A percentile compares a stretch with the other conserved stretches of the same genome.
These are phyloP conservation scores for Spodoptera picta DNA, from an alignment of 2,888 invertebrate species.

Conservation along the genomic window DNA sequence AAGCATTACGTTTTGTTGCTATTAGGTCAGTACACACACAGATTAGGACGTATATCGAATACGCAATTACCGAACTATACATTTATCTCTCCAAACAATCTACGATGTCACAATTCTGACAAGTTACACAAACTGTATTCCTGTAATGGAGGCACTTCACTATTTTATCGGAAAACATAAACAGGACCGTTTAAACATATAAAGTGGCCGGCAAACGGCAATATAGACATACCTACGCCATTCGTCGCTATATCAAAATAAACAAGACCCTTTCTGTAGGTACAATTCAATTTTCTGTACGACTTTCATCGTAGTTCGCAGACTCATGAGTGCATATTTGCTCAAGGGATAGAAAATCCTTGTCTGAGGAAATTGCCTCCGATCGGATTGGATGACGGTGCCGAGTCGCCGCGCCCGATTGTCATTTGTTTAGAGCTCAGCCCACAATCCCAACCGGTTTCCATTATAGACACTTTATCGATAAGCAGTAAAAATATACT, in stretches of 20 bases:
- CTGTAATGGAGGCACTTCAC: slow-evolving; percentile 45
- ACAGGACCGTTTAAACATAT: slow-evolving; percentile 51
- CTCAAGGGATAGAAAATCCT: slow-evolving; percentile 78
- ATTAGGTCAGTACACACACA: slow-evolving; percentile 20
- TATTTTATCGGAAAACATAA: slow-evolving; percentile 51
- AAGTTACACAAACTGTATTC: slow-evolving; percentile 29
- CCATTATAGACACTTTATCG: slow-evolving; percentile 62
- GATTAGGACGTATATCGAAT: slow-evolving; percentile 37
- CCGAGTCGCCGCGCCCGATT: slow-evolving; percentile 65
- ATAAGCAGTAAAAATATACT: slow-evolving; percentile 58
- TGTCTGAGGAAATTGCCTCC: slow-evolving; percentile 77
- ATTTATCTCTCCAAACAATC: slow-evolving; percentile 40
- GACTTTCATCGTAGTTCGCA: slow-evolving; percentile 71
- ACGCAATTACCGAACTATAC: slow-evolving; percentile 25
- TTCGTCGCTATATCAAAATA: slow-evolving; percentile 56
- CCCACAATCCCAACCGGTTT: slow-evolving; percentile 56
- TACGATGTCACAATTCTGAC: slow-evolving; percentile 36
- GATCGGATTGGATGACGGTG: slow-evolving; percentile 77
- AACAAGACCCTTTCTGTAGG: slow-evolving; percentile 68
- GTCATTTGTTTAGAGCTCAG: slow-evolving; percentile 74
- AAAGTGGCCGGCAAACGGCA: slow-evolving; percentile 45
- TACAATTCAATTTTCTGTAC: slow-evolving; percentile 79
- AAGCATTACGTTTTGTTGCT: slow-evolving; percentile 9
- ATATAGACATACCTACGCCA: slow-evolving; percentile 44
- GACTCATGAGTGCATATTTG: slow-evolving; percentile 80